phyloP scores from a whole-genome alignment of 2,888 invertebrate species.

The Troides oblongomaculatus region DNA sequence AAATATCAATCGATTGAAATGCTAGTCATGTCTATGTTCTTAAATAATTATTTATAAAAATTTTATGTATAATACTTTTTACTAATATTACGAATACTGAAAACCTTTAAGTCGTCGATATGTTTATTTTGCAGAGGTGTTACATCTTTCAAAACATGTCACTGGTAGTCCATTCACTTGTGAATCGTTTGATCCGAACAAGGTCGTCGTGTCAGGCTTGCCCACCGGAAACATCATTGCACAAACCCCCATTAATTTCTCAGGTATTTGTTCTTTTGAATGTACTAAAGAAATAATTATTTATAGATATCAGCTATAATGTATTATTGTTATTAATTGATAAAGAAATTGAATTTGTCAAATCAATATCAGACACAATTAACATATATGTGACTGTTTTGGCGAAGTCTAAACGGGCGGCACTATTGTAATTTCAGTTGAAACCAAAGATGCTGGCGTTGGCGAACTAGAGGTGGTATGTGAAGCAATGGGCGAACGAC shows the following conservation, averaged over 20 bases:
- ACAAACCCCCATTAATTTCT: conserved; percentile 90
- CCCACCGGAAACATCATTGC: conserved; percentile 88
- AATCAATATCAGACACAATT: no score
- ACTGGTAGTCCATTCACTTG: conserved; percentile 96
- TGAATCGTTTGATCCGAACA: conserved; percentile 93
- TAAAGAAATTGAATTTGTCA: background rate
- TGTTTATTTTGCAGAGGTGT: conserved; percentile 84
- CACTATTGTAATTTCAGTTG: conserved; percentile 75
- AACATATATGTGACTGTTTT: background rate
- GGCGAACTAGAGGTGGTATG: conserved; percentile 93
- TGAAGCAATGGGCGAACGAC: conserved; percentile 90
- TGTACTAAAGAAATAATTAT: background rate
- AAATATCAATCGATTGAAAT: no score
- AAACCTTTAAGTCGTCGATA: background rate
- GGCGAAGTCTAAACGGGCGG: conserved; percentile 31
- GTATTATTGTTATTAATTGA: no score
- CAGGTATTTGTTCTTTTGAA: conserved; percentile 77
- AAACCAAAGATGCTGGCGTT: conserved; percentile 89
- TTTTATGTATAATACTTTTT: background rate
- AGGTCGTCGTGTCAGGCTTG: conserved; percentile 88
- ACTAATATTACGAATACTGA: background rate
- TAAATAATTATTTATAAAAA: background rate
- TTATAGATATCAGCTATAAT: no score
- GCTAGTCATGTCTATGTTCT: no score
- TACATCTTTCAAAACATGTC: conserved; percentile 93